Conservation (phyloP, 2,888 invertebrate genomes). For the Lepidonotus clava region DNA sequence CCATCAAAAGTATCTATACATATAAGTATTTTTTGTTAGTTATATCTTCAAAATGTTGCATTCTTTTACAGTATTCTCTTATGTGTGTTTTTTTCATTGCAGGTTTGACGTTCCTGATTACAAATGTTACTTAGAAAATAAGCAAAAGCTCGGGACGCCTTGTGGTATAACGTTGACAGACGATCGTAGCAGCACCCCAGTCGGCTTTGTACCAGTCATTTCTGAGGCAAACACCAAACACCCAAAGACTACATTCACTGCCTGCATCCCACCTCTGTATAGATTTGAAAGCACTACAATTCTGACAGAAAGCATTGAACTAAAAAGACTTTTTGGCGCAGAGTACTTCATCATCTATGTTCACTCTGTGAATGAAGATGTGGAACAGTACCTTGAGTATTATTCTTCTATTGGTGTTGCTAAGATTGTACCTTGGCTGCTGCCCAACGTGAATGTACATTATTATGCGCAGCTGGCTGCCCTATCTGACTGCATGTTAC, state of each 20-base stretch:
- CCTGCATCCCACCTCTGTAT: slow-evolving; percentile 1
- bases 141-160: neutral
- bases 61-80: too few relatives aligned
- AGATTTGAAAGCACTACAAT: too few relatives aligned
- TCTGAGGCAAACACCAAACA: neutral
- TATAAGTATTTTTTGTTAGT: too few relatives aligned
- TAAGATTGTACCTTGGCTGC: neutral
- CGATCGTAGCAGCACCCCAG: neutral
- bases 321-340: neutral
- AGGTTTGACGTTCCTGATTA: neutral
- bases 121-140: neutral
- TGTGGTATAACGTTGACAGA: neutral
- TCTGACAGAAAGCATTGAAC: neutral
- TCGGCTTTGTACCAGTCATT: neutral
- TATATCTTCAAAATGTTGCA: too few relatives aligned
- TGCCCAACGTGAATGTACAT: slow-evolving; percentile 58
- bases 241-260: neutral
- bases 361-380: neutral
- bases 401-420: neutral
- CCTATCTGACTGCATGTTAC: slow-evolving; percentile 65
- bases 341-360: neutral
- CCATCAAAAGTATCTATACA: too few relatives aligned
- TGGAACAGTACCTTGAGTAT: neutral
- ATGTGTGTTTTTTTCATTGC: neutral
- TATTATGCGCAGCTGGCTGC: slow-evolving; percentile 64